Percentiles rank a stretch among this genome's conserved stretches.
Evolutionary conservation across 2,797 vertebrate species (phyloP).

Genomic region (Protosalanx chinensis): DNA sequence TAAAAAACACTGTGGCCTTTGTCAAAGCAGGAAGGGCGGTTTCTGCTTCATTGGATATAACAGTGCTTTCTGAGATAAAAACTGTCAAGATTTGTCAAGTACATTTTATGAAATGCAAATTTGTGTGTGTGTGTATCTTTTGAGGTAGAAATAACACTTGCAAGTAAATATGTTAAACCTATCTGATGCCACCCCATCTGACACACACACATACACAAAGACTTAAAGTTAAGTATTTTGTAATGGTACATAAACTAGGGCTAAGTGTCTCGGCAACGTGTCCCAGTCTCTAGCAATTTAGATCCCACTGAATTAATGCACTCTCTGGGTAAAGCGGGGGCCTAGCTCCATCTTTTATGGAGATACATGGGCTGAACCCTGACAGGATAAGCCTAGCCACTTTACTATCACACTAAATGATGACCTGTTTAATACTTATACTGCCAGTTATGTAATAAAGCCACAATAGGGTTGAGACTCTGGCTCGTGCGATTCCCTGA

Average conservation of each 20-base stretch:
- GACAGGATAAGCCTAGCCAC: constrained; percentile 25
- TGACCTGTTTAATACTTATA: constrained; percentile 1
- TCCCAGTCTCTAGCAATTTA: constrained; percentile 35
- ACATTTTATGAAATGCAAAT: neutral
- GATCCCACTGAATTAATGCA: constrained; percentile 38
- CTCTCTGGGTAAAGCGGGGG: constrained; percentile 20
- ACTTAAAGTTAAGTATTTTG: constrained; percentile 10
- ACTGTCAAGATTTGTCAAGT: constrained; percentile 43
- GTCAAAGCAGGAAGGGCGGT: neutral
- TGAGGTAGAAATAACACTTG: constrained; percentile 66
- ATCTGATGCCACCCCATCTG: constrained; percentile 42
- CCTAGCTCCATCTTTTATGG: constrained; percentile 31
- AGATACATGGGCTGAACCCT: constrained; percentile 43
- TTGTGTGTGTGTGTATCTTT: constrained; percentile 18
- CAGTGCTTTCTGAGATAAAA: constrained; percentile 26
- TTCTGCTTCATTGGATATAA: neutral
- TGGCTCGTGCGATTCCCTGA: neutral
- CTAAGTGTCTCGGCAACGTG: constrained; percentile 57
- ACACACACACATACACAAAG: constrained; percentile 22
- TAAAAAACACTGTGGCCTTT: neutral
- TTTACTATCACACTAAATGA: constrained; percentile 39
- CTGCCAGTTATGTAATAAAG: constrained; percentile 1
- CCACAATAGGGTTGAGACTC: neutral
- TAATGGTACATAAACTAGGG: constrained; percentile 38
- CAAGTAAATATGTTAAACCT: constrained; percentile 62